Base-by-base conservation (phyloP, 2,113 vertebrate genomes). In the Planiliza haematocheilus region DNA sequence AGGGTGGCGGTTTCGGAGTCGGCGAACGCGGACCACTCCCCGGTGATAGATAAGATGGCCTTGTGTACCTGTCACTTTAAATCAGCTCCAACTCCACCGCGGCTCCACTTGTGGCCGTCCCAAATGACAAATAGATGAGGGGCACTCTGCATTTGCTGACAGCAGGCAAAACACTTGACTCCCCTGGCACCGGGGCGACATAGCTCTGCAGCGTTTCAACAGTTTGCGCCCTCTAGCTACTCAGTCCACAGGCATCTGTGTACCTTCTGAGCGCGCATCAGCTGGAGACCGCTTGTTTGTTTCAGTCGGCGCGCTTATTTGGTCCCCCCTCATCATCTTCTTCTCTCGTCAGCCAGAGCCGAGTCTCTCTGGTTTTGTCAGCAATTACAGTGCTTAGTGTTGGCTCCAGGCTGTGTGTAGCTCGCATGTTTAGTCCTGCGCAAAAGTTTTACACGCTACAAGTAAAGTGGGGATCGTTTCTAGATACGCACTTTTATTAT, bases 41-140 rank as follows among this genome's bases (percentile, higher is more conserved):
- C 20, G 51, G 55, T 82, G 86, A 92, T 91, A 60, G 75, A 87
- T 89, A 73, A 24, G 57, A 36, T 30, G 83, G 80, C 88, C 84
- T 91, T 87, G 84, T 34, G 38, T 86, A 37, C 43, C 71, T 68
- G 73, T 84, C 70, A 48, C 76, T 77, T 82, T 89, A 87, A 85
- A 90, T 92, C 83, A 85, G 61, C 65, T 13, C 9, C 12, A 12
- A 45, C 73, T 41, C 53, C 49, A 11, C 56, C 30, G 6, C 41
- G 62, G 65, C 74, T 72, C 61, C 57, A 8, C 43, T 69, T 61
- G 38, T 48, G 34, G 46, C 62, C 46, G 12, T 77, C 63, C 42
- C 45, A 34, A 71, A 55, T 88, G 84, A 79, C 79, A 83, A 76
- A 87, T 52, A 50, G 70, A 78, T n/a, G 10, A 38, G 24, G 17